These are phyloP conservation scores for Pyrrhia umbra DNA, from an alignment of 2,888 invertebrate genomes.

Conservation along the genomic window DNA sequence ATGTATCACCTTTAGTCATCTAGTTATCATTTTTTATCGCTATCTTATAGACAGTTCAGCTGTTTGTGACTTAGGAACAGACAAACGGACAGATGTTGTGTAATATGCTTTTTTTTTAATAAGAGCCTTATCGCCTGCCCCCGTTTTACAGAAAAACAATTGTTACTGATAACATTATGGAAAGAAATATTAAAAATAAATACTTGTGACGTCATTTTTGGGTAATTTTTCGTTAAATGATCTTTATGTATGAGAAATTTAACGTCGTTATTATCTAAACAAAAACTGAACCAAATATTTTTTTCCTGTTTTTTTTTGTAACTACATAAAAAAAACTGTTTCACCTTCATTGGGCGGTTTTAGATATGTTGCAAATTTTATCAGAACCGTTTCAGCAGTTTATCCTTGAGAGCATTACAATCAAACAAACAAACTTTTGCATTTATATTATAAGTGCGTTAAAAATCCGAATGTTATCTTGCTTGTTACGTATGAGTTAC, in stretches of 20 bases:
- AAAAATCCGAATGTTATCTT: background rate
- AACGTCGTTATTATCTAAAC: too few species aligned
- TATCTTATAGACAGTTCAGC: conserved; percentile 29
- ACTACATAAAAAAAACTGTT: too few species aligned
- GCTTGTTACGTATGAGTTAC: background rate
- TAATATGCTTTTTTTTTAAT: conserved; percentile 9
- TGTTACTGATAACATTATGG: conserved; percentile 42
- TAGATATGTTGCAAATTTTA: too few species aligned
- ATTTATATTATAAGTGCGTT: background rate
- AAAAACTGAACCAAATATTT: too few species aligned
- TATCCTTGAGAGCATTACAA: too few species aligned
- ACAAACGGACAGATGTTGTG: conserved; percentile 17
- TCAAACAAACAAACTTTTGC: too few species aligned
- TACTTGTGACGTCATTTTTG: background rate
- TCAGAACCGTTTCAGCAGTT: too few species aligned
- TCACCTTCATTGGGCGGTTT: too few species aligned
- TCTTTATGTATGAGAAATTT: too few species aligned
- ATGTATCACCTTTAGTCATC: conserved; percentile 36
- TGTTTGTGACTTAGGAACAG: conserved; percentile 19
- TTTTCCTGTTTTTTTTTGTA: too few species aligned
- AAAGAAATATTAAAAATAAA: conserved; percentile 2
- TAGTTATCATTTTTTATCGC: conserved; percentile 35
- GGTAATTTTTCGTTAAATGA: background rate
- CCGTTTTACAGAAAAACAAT: conserved; percentile 45
- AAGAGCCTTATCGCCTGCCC: conserved; percentile 35